These are phyloP conservation scores for Crossaster papposus DNA, from an alignment of 53 echinoderm and acorn worm genomes.

Conservation along the genomic window DNA sequence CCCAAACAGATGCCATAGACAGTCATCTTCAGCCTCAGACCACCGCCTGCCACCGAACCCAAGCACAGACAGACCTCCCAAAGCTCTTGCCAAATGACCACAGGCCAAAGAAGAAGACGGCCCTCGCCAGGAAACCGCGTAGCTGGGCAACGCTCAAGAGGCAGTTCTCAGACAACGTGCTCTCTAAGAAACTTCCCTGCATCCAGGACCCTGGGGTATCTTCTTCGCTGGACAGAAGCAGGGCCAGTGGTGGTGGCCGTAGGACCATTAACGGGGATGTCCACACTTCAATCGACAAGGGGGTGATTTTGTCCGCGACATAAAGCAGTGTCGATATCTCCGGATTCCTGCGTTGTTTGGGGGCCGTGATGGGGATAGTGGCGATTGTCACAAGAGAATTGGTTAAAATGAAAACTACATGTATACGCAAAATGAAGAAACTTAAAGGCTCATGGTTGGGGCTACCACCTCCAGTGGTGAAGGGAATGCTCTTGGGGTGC, in stretches of 20 bases:
- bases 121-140: neutral
- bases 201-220: neutral
- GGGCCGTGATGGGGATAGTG: neutral
- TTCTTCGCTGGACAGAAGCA: neutral
- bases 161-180: constrained; percentile 20
- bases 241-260: neutral
- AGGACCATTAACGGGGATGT: neutral
- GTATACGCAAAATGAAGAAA: no score
- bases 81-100: neutral
- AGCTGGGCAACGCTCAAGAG: constrained; percentile 49
- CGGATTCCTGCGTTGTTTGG: constrained; percentile 28
- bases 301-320: constrained; percentile 21
- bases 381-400: neutral
- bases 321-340: constrained; percentile 32
- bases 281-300: neutral
- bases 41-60: constrained; percentile 27
- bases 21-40: neutral
- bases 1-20: neutral
- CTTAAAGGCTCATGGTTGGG: no score
- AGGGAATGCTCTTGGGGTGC: no score
- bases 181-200: neutral
- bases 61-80: constrained; percentile 11
- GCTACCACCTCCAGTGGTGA: no score
- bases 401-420: no score
- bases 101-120: neutral